Conservation (phyloP, 1,140 invertebrate genomes). For the Agraylea sexmaculata region DNA sequence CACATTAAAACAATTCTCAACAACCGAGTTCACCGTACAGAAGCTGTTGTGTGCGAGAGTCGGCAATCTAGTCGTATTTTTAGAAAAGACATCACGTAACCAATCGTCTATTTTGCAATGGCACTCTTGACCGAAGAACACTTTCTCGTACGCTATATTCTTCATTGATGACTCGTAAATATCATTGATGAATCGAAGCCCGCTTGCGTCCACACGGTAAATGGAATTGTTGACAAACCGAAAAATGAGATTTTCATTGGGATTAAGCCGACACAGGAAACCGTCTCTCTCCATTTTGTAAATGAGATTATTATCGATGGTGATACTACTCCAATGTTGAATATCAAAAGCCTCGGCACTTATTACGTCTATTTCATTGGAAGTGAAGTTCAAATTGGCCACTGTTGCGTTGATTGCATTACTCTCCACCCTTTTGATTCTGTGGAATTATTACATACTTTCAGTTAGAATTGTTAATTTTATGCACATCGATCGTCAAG, state of each 20-base stretch:
- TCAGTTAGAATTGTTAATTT: no score
- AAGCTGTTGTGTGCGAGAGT: slow-evolving; percentile 45
- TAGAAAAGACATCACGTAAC: slow-evolving; percentile 39
- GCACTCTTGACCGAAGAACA: slow-evolving; percentile 50
- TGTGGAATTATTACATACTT: no score
- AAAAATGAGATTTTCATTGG: slow-evolving; percentile 41
- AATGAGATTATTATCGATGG: no score
- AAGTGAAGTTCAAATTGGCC: slow-evolving; percentile 44
- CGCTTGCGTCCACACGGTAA: slow-evolving; percentile 35
- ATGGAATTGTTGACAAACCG: slow-evolving; percentile 51
- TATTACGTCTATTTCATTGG: slow-evolving; percentile 48
- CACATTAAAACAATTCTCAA: slow-evolving; percentile 51
- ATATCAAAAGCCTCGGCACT: slow-evolving; percentile 43
- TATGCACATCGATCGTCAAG: no score
- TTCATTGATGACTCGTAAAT: slow-evolving; percentile 32
- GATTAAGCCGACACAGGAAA: slow-evolving; percentile 42
- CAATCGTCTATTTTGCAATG: slow-evolving; percentile 47
- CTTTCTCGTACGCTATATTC: slow-evolving; percentile 42
- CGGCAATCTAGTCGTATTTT: slow-evolving; percentile 26
- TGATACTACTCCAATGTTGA: slow-evolving; percentile 48
- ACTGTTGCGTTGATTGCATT: slow-evolving; percentile 51
- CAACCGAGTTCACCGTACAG: slow-evolving; percentile 42
- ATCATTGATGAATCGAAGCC: slow-evolving; percentile 44
- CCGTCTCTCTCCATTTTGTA: slow-evolving; percentile 52
- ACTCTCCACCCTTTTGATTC: slow-evolving; percentile 45